phyloP scores from a whole-genome alignment of 2,888 invertebrate species.

The Catotricha subobsoleta region DNA sequence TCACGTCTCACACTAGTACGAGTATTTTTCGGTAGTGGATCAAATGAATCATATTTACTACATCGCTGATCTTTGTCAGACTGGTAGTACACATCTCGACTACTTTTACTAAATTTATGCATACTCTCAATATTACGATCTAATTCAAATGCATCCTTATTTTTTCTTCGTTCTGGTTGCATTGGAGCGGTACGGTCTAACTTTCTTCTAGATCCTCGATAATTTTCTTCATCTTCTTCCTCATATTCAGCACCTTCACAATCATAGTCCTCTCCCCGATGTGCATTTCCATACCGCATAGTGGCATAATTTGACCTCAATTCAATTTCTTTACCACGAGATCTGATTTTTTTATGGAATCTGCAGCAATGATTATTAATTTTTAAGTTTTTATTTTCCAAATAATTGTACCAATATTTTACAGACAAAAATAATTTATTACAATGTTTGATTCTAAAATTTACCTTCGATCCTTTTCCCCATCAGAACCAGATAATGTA shows the following conservation, averaged over 20 bases:
- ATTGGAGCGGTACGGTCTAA: background rate
- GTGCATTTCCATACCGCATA: constrained; percentile 11
- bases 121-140: constrained; percentile 5
- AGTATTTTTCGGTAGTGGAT: constrained; percentile 10
- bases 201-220: constrained; percentile 6
- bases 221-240: constrained; percentile 17
- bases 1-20: constrained; percentile 10
- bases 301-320: constrained; percentile 14
- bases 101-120: constrained; percentile 7
- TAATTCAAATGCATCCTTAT: constrained; percentile 13
- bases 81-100: constrained; percentile 12
- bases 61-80: constrained; percentile 13
- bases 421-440: background rate
- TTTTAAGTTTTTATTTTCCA: background rate
- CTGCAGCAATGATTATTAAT: constrained; percentile 13
- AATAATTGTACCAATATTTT: background rate
- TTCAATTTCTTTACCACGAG: constrained; percentile 27
- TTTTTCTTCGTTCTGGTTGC: constrained; percentile 19
- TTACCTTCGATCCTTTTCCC: constrained; percentile 36
- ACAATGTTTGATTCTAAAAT: background rate
- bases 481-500: constrained; percentile 33
- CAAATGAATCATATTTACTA: constrained; percentile 12
- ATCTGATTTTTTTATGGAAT: constrained; percentile 32
- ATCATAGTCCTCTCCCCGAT: constrained; percentile 23
- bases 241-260: constrained; percentile 19